phyloP scores from a whole-genome alignment of 2,797 vertebrate genomes.

The Coluber constrictor region DNA sequence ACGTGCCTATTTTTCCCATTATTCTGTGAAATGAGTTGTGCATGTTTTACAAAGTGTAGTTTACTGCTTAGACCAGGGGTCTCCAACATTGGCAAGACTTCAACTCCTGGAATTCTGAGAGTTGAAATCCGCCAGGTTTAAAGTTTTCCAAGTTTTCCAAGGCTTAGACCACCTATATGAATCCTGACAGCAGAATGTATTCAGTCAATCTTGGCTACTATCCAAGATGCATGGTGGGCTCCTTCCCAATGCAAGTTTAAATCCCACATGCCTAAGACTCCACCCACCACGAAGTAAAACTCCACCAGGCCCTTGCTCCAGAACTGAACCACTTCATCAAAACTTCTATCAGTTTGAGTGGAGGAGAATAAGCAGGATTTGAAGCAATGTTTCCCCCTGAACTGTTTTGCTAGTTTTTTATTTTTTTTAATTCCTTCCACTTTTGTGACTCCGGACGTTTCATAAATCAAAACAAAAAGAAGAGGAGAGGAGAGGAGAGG shows the following conservation, averaged over 20 bases:
- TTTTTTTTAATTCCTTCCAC: neutral
- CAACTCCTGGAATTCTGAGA: too few relatives aligned
- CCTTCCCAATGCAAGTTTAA: neutral
- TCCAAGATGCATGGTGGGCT: neutral
- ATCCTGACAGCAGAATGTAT: neutral
- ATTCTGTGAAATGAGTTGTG: neutral
- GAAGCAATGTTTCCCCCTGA: neutral
- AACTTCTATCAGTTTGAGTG: neutral
- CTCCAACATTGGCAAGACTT: too few relatives aligned
- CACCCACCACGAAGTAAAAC: neutral
- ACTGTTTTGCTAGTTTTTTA: neutral
- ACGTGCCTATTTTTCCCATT: neutral
- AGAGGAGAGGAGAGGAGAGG: too few relatives aligned
- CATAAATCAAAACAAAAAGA: neutral
- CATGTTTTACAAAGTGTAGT: neutral
- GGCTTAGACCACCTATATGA: neutral
- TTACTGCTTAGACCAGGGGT: neutral
- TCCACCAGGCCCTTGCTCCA: neutral
- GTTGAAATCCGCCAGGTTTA: too few relatives aligned
- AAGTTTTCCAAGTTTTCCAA: too few relatives aligned
- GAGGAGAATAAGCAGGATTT: neutral
- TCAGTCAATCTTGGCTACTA: neutral
- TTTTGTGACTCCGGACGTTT: neutral
- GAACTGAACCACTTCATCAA: neutral
- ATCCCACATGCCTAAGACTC: neutral